These are phyloP conservation scores for Sus scrofa DNA, from an alignment of 2,113 vertebrate genomes.

Conservation along the genomic window T2T-Sscrofa CM000827.6:91540501-91541000, in stretches of 20 bases:
- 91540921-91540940: neutral
- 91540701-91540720: neutral
- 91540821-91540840: neutral
- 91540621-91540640: neutral
- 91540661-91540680: neutral
- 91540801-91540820: neutral
- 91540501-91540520: neutral
- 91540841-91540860: conserved; percentile 1
- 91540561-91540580: neutral
- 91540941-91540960: neutral
- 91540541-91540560: neutral
- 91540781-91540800: neutral
- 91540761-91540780: neutral
- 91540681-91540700: neutral
- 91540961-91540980: conserved; percentile 50
- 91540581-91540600: neutral
- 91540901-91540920: neutral
- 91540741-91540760: neutral
- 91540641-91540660: neutral
- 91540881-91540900: neutral
- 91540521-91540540: neutral
- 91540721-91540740: neutral
- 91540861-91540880: neutral
- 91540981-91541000: conserved; percentile 46
- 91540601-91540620: neutral